A percentile compares a stretch with the other conserved stretches of the same genome.
Evolutionary conservation across 2,113 vertebrate species (phyloP).

Genomic region (Prionailurus bengalensis): DNA sequence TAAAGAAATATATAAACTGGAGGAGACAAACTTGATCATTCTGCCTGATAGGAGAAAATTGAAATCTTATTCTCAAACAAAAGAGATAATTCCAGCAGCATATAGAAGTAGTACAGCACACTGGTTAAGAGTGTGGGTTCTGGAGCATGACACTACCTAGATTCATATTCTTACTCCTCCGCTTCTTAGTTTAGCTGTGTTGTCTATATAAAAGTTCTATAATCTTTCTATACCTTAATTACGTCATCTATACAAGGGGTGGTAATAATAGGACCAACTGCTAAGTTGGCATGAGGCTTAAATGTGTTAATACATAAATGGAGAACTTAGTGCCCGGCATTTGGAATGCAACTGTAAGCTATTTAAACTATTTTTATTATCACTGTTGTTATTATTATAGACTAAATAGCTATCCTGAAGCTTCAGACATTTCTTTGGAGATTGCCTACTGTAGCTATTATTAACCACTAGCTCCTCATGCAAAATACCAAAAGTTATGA

Average conservation of each 20-base stretch:
- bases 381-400: background rate
- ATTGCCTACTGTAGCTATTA: background rate
- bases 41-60: background rate
- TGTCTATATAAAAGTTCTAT: background rate
- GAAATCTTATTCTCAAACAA: conserved; percentile 43
- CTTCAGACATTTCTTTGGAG: background rate
- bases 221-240: background rate
- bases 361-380: background rate
- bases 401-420: background rate
- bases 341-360: background rate
- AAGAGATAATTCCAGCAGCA: background rate
- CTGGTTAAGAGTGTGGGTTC: background rate
- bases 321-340: background rate
- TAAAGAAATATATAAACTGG: background rate
- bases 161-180: background rate
- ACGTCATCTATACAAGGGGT: background rate
- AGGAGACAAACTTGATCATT: background rate
- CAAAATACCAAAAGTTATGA: background rate
- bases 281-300: background rate
- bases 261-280: background rate
- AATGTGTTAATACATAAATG: background rate
- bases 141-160: background rate
- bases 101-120: background rate
- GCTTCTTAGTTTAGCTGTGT: background rate
- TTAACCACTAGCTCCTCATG: background rate